Conservation (phyloP, 1,140 invertebrate species). For the Holcopasites calliopsidis region DNA sequence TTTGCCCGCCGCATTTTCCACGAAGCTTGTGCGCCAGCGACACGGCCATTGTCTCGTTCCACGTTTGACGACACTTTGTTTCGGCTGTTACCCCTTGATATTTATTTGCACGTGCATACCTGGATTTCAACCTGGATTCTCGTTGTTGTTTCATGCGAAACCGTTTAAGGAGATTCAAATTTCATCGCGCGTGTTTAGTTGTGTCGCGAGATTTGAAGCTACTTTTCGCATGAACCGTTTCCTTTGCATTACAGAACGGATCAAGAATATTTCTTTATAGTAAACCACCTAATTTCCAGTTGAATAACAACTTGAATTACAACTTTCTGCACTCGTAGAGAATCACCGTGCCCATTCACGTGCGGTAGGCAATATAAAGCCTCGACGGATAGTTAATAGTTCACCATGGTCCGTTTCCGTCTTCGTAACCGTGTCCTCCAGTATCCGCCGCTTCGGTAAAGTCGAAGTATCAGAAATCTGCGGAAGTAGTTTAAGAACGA, state of each 20-base stretch:
- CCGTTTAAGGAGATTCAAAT: too few species aligned
- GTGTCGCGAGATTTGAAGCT: too few species aligned
- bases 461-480: constrained; percentile 12
- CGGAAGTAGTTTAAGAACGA: constrained; percentile 31
- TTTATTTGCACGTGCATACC: too few species aligned
- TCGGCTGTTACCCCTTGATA: background rate
- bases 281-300: too few species aligned
- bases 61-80: background rate
- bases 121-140: background rate
- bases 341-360: too few species aligned
- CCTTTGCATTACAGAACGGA: too few species aligned
- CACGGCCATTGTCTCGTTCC: constrained; percentile 6
- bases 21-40: background rate
- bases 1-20: background rate
- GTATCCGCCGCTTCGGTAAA: background rate
- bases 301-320: too few species aligned
- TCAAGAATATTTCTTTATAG: too few species aligned
- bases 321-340: too few species aligned
- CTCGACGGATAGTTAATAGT: background rate
- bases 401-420: background rate
- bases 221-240: too few species aligned
- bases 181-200: too few species aligned
- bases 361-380: background rate
- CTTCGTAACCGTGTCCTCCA: background rate
- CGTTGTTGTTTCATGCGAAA: too few species aligned